These are phyloP conservation scores for Eurypyga helias DNA, from an alignment of 2,113 vertebrate genomes.

Conservation along the genomic window DNA sequence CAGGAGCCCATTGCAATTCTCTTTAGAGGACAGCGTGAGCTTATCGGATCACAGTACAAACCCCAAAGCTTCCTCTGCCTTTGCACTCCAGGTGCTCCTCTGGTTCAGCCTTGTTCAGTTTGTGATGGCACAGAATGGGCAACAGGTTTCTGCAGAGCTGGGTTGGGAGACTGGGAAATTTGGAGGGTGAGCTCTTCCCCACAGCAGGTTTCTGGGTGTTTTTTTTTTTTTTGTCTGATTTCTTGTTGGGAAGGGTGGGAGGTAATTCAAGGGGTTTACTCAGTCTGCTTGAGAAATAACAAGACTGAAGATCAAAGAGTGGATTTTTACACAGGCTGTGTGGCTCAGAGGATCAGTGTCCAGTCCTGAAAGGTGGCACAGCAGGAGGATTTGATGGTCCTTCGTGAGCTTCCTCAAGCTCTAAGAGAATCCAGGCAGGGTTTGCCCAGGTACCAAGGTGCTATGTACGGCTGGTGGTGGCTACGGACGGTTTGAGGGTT, in stretches of 20 bases:
- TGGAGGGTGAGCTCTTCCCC: not conserved
- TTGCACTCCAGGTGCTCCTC: not conserved
- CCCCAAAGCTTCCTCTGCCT: not conserved
- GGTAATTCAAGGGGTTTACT: not conserved
- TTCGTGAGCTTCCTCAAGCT: not conserved
- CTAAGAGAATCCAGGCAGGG: not conserved
- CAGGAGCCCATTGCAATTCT: not conserved
- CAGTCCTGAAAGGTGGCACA: not conserved
- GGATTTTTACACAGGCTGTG: not conserved
- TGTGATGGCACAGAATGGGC: not conserved
- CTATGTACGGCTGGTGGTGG: fast-evolving
- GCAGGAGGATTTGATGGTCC: not conserved
- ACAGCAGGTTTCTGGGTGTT: fast-evolving
- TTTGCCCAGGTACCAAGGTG: not conserved
- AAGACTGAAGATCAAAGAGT: not conserved
- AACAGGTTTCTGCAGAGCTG: not conserved
- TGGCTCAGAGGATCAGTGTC: not conserved
- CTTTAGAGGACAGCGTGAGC: not conserved
- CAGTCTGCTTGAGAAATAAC: not conserved
- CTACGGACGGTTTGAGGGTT: not conserved
- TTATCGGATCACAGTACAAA: not conserved
- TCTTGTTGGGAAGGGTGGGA: not conserved
- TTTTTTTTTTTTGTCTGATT: not conserved
- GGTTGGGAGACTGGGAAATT: not conserved
- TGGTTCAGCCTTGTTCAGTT: not conserved